Conservation (phyloP, 2,113 vertebrate species). For the Odontophorus gujanensis region DNA sequence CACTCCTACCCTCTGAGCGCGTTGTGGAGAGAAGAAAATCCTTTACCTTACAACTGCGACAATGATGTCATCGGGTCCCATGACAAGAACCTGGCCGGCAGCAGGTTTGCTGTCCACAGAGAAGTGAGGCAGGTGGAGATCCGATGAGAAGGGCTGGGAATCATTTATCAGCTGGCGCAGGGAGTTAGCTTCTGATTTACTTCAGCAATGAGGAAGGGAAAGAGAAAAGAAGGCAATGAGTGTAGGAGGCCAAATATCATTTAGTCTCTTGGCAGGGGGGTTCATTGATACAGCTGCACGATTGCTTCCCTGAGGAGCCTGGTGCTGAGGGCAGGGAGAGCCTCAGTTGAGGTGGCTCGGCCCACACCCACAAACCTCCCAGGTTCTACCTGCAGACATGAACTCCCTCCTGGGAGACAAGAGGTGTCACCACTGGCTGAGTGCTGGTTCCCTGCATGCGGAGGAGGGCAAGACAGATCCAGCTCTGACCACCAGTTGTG, state of each 20-base stretch:
- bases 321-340: neutral
- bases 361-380: neutral
- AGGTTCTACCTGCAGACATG: neutral
- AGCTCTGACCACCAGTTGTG: rapidly evolving
- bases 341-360: neutral
- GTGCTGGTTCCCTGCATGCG: neutral
- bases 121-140: constrained; percentile 77
- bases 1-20: neutral
- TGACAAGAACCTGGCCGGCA: constrained; percentile 92
- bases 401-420: neutral
- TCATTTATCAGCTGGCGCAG: constrained; percentile 90
- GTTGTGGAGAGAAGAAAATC: neutral
- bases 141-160: constrained; percentile 80
- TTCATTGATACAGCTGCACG: neutral
- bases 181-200: constrained; percentile 85
- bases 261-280: no score
- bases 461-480: neutral
- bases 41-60: constrained; percentile 92
- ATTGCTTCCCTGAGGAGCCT: rapidly evolving
- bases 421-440: neutral
- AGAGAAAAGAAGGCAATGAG: neutral
- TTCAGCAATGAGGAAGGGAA: constrained; percentile 55
- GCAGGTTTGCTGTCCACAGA: constrained; percentile 77
- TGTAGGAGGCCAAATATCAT: neutral
- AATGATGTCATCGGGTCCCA: constrained; percentile 96